phyloP scores from a whole-genome alignment of 2,797 vertebrate genomes.

The Crenuchus spilurus region DNA sequence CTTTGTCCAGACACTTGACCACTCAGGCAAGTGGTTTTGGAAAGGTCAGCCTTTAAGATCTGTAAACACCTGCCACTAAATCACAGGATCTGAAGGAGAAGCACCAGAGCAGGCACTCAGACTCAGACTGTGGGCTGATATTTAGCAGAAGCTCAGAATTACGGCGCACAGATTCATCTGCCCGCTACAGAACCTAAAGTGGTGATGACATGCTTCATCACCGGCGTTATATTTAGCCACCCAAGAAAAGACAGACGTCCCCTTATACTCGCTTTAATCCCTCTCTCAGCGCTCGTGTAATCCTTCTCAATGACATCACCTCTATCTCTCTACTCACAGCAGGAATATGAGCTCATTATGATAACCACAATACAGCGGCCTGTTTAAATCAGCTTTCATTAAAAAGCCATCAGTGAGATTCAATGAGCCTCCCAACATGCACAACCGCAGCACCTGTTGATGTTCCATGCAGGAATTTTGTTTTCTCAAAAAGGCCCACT shows the following conservation, averaged over 20 bases:
- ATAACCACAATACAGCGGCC: slow-evolving; percentile 4
- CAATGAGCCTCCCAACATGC: background rate
- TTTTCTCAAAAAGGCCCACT: too few species aligned
- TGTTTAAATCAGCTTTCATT: background rate
- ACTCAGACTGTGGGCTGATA: slow-evolving; percentile 17
- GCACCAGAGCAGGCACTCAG: background rate
- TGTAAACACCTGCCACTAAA: slow-evolving; percentile 11
- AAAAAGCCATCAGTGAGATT: slow-evolving; percentile 1
- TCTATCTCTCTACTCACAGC: background rate
- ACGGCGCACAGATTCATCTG: slow-evolving; percentile 6
- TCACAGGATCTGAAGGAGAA: background rate
- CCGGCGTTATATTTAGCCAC: slow-evolving; percentile 50
- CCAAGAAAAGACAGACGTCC: slow-evolving; percentile 59
- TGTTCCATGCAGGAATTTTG: too few species aligned
- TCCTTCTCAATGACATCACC: slow-evolving; percentile 45
- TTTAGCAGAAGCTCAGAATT: slow-evolving; percentile 10
- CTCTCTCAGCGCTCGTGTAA: slow-evolving; percentile 52
- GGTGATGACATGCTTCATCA: slow-evolving; percentile 20
- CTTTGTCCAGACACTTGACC: slow-evolving; percentile 1
- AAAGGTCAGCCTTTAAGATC: slow-evolving; percentile 31
- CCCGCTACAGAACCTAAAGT: background rate
- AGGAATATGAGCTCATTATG: background rate
- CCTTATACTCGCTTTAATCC: slow-evolving; percentile 59
- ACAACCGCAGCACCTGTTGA: background rate
- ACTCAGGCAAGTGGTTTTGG: slow-evolving; percentile 12